Evolutionary conservation across 1,140 invertebrate genomes (phyloP), one percentile per base, ranked within the genome.

Genomic region (Mamestra configurata): DNA sequence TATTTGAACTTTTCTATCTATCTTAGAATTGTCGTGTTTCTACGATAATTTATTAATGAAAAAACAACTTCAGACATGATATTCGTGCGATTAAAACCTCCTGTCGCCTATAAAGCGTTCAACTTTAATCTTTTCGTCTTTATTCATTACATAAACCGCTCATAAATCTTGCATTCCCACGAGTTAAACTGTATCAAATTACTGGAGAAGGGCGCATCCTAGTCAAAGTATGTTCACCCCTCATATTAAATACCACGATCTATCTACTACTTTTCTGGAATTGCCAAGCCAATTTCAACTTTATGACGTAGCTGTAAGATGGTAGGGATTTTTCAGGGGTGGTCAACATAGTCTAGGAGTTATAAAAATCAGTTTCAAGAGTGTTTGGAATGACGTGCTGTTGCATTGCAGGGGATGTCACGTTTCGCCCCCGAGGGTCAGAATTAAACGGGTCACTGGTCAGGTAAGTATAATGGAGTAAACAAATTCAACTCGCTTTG

Each of bases 401-500:
- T 86, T 90, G 87, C 85, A 88, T 87, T 84, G 66, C 15, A 18
- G 73, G 71, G 71, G 84, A 87, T 88, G 89, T 92, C 88, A 86
- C 83, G 86, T 88, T 86, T 84, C 81, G 85, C 81, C 76, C 55
- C 73, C 68, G 71, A 49, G 79, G 84, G 88, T 85, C 86, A 82
- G 81, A 88, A 94, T 92, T 89, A 91, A 92, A 86, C 88, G 91
- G 89, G 84, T 90, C 92, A 92, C 68, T 91, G 88, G 89, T 87
- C 93, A 94, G 93, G 92, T 93, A 93, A 94, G 93, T 92, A 92
- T 92, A 89, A 89, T 90, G 87, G 91, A 82, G 89, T 88, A 93
- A 92, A 93, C 91, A 92, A 92, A 92, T 93, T 93, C 86, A 89
- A 90, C 86, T 88, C 87, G 89, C 84, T 90, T 91, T 90, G 89